phyloP scores from a whole-genome alignment of 1,140 invertebrate genomes.

The Polyergus mexicanus region DNA sequence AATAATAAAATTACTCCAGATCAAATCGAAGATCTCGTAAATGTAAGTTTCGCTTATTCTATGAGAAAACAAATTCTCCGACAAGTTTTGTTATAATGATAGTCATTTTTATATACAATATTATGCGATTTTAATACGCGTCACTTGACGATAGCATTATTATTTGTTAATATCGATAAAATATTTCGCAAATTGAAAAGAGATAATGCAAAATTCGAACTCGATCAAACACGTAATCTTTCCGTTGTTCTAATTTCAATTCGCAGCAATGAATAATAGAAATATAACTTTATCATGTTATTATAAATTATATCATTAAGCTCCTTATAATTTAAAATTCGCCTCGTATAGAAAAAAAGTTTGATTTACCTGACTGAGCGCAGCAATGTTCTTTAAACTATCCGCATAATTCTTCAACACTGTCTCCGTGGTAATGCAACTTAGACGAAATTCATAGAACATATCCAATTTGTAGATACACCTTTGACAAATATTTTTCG shows the following conservation, averaged over 20 bases:
- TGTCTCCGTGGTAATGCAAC: constrained; percentile 89
- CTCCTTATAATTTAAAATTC: neutral
- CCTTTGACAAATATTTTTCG: constrained; percentile 90
- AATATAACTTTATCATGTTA: too few relatives aligned
- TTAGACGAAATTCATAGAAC: constrained; percentile 90
- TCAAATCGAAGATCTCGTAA: neutral
- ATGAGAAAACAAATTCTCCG: neutral
- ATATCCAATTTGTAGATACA: constrained; percentile 89
- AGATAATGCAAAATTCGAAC: neutral
- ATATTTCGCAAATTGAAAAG: neutral
- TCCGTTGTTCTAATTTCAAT: too few relatives aligned
- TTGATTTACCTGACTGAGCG: constrained; percentile 88
- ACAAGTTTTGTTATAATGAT: neutral
- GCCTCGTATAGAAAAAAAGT: neutral
- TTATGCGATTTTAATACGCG: neutral
- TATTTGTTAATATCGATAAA: neutral
- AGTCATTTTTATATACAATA: neutral
- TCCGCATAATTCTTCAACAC: constrained; percentile 90
- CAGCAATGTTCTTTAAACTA: constrained; percentile 89
- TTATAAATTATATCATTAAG: too few relatives aligned
- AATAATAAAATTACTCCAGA: neutral
- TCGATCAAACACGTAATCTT: neutral
- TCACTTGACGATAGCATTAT: neutral
- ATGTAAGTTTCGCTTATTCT: neutral
- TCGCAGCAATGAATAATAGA: too few relatives aligned